Evolutionary conservation across 2,113 vertebrate genomes (phyloP).

Genomic region (Ammodytes marinus): DNA sequence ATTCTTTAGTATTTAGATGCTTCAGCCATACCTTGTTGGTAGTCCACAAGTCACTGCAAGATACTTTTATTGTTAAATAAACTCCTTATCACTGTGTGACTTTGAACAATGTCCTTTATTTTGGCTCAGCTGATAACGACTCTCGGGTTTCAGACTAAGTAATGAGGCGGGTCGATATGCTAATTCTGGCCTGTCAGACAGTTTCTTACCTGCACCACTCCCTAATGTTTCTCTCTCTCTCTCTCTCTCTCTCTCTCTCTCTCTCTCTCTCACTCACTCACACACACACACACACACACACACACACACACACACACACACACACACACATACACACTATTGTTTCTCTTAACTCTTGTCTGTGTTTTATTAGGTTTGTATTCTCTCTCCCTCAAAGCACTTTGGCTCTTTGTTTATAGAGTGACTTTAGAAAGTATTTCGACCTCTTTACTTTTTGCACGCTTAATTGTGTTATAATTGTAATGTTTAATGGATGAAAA

Average conservation of each 20-base stretch:
- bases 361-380: background rate
- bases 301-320: background rate
- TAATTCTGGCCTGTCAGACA: conserved; percentile 38
- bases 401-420: background rate
- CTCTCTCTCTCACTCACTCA: too few relatives aligned
- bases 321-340: background rate
- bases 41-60: conserved; percentile 8
- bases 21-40: background rate
- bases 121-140: conserved; percentile 25
- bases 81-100: background rate
- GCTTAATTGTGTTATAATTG: too few relatives aligned
- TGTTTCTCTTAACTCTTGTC: background rate
- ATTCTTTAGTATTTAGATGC: background rate
- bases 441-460: too few relatives aligned
- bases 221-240: background rate
- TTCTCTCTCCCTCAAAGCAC: background rate
- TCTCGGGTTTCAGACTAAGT: conserved; percentile 19
- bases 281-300: too few relatives aligned
- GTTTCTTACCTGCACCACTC: conserved; percentile 14
- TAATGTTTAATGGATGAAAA: too few relatives aligned
- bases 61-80: conserved; percentile 7
- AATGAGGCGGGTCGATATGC: conserved; percentile 47
- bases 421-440: too few relatives aligned
- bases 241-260: too few relatives aligned
- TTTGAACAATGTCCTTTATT: conserved; percentile 25